A percentile compares a stretch with the other conserved stretches of the same genome.
Conservation (phyloP, 1,140 invertebrate species). For the Charaxes varanes region DNA sequence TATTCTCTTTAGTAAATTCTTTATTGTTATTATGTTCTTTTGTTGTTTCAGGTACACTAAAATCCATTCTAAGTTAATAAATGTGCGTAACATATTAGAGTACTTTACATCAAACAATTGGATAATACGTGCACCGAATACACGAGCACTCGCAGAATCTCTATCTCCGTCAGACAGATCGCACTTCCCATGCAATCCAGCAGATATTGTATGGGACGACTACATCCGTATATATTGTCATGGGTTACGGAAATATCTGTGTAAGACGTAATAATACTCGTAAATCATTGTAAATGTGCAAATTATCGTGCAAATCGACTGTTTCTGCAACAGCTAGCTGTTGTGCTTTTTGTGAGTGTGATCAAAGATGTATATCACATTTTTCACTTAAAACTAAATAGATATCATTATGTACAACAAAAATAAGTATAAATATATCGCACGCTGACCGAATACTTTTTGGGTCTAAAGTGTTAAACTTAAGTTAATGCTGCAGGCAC, state of each 20-base stretch:
- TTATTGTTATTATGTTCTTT: not conserved
- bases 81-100: constrained; percentile 13
- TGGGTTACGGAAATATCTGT: constrained; percentile 25
- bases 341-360: no score
- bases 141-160: constrained; percentile 10
- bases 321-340: no score
- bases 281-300: no score
- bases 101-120: constrained; percentile 26
- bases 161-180: constrained; percentile 21
- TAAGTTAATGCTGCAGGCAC: no score
- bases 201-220: constrained; percentile 24
- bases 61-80: constrained; percentile 15
- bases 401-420: no score
- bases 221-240: constrained; percentile 25
- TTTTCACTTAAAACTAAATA: no score
- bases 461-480: no score
- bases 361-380: no score
- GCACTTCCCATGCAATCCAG: constrained; percentile 23
- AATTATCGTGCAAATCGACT: no score
- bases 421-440: no score
- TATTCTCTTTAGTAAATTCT: not conserved
- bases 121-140: constrained; percentile 22
- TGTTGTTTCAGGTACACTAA: constrained; percentile 23
- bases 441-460: no score
- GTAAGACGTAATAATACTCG: not conserved